A percentile compares a stretch with the other conserved stretches of the same genome.
Conservation (phyloP, 2,888 invertebrate species). For the Drepana falcataria region DNA sequence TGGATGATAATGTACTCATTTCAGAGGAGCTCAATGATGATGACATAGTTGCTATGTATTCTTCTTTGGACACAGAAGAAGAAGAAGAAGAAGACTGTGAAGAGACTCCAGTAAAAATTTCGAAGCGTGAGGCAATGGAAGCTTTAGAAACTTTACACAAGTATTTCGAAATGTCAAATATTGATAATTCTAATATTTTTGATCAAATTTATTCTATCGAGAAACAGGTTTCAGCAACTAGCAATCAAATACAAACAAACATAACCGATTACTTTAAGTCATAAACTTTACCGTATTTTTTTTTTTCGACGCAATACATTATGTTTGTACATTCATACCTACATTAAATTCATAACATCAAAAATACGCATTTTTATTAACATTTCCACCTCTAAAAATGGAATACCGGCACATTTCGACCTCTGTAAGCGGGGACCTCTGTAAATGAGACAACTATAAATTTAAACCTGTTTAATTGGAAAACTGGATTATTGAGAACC, state of each 20-base stretch:
- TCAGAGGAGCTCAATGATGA: too few relatives aligned
- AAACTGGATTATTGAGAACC: too few relatives aligned
- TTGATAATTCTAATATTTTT: slow-evolving; percentile 2
- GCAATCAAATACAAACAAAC: slow-evolving; percentile 9
- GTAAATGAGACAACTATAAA: too few relatives aligned
- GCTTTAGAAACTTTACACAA: neutral
- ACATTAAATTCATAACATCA: too few relatives aligned
- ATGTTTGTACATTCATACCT: too few relatives aligned
- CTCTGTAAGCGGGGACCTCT: too few relatives aligned
- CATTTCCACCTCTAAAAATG: too few relatives aligned
- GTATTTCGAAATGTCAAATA: slow-evolving; percentile 1
- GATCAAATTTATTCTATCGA: slow-evolving; percentile 3
- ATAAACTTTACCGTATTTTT: slow-evolving; percentile 6
- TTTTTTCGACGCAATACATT: slow-evolving; percentile 2
- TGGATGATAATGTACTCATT: too few relatives aligned
- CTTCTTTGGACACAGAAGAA: neutral
- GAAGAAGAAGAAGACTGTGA: neutral
- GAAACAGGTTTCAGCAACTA: slow-evolving; percentile 6
- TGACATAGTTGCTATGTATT: neutral
- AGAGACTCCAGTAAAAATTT: slow-evolving; percentile 4
- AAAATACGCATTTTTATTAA: too few relatives aligned
- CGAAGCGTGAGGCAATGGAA: slow-evolving; percentile 1
- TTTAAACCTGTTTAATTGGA: too few relatives aligned
- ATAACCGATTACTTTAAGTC: slow-evolving; percentile 9
- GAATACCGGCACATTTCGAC: too few relatives aligned